Evolutionary conservation across 2,113 vertebrate species (phyloP).

Genomic region (Aptenodytes forsteri): DNA sequence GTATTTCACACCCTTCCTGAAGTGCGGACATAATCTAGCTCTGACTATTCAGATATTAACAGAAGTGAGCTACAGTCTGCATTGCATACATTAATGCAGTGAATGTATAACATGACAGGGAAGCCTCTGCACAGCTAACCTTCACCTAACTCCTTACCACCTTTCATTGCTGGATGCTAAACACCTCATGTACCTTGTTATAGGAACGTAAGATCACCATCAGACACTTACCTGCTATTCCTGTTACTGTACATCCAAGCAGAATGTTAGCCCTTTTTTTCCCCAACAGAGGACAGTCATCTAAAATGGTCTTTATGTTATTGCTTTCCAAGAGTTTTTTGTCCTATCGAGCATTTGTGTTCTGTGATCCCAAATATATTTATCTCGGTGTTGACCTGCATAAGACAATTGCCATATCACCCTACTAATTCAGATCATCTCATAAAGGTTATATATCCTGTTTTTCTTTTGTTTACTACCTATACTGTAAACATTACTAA

Average conservation of each 20-base stretch:
- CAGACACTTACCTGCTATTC: neutral
- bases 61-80: neutral
- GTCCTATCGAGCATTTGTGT: neutral
- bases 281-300: neutral
- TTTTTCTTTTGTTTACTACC: neutral
- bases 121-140: neutral
- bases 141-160: neutral
- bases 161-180: neutral
- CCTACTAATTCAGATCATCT: neutral
- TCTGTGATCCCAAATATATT: neutral
- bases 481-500: neutral
- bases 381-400: neutral
- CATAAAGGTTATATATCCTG: accelerated
- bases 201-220: neutral
- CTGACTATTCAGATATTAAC: neutral
- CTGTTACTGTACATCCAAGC: neutral
- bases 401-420: neutral
- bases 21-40: accelerated
- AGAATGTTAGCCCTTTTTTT: neutral
- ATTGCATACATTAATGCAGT: neutral
- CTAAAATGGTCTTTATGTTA: neutral
- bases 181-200: neutral
- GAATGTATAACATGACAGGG: neutral
- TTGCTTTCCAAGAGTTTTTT: neutral
- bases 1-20: neutral